These are phyloP conservation scores for Antennarius striatus DNA, from an alignment of 2,113 vertebrate genomes.

Conservation along the genomic window DNA sequence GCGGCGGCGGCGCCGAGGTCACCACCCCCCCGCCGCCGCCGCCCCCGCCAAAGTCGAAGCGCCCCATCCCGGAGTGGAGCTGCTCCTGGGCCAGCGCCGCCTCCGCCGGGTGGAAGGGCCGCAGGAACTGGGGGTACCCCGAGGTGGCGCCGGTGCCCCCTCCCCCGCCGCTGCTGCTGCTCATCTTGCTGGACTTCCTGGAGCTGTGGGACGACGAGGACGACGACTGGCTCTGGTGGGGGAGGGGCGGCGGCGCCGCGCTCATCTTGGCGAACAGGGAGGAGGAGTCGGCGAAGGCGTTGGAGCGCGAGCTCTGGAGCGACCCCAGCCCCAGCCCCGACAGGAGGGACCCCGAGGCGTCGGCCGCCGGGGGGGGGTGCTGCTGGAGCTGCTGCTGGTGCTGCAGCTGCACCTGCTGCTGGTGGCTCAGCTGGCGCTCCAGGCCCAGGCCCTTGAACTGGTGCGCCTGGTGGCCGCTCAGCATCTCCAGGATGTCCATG, in stretches of 20 bases:
- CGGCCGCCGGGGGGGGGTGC: constrained; percentile 76
- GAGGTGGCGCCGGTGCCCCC: constrained; percentile 64
- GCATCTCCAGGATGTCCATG: constrained; percentile 86
- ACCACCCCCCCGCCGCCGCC: constrained; percentile 73
- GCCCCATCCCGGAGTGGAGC: constrained; percentile 81
- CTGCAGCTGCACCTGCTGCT: constrained; percentile 82
- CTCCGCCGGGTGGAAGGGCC: constrained; percentile 81
- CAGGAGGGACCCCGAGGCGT: constrained; percentile 76
- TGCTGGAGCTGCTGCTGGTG: constrained; percentile 83
- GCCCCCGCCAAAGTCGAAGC: constrained; percentile 80
- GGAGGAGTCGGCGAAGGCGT: constrained; percentile 80
- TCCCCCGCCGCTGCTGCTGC: constrained; percentile 61
- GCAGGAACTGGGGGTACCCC: constrained; percentile 81
- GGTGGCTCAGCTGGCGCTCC: constrained; percentile 81
- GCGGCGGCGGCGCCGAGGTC: constrained; percentile 76
- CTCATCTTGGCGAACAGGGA: constrained; percentile 83
- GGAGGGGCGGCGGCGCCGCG: constrained; percentile 76
- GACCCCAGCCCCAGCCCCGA: constrained; percentile 80
- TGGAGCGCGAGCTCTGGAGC: constrained; percentile 77
- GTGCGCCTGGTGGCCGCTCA: constrained; percentile 84
- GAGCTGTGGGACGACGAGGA: constrained; percentile 76
- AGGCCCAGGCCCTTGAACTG: constrained; percentile 84
- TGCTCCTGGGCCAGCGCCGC: constrained; percentile 82
- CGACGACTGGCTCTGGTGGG: constrained; percentile 79
- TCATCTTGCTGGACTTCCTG: constrained; percentile 83